Evolutionary conservation across 2,113 vertebrate species (phyloP).

Genomic region (Xenus cinereus): DNA sequence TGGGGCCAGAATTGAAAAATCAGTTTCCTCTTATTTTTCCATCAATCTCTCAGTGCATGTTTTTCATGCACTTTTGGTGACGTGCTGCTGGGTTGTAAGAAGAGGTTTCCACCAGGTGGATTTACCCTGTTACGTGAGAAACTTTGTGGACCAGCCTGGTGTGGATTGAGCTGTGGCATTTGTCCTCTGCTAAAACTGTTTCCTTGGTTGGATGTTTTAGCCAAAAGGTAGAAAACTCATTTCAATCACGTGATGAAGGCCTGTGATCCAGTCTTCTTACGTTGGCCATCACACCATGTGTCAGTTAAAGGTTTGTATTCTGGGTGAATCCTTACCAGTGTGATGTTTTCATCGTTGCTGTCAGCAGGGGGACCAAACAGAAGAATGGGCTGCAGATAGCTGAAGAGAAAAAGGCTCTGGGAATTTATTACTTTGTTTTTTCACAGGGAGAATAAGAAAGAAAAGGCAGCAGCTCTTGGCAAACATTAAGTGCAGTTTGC

Average conservation of each 20-base stretch:
- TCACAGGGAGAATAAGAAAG: neutral
- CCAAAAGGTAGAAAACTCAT: neutral
- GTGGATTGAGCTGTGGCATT: neutral
- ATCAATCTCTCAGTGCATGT: neutral
- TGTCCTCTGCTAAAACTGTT: neutral
- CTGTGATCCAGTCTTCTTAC: neutral
- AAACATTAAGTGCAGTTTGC: neutral
- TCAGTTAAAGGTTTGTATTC: neutral
- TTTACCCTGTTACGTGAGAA: neutral
- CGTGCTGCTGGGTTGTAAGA: neutral
- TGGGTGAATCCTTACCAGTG: neutral
- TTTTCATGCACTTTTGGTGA: neutral
- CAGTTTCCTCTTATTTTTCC: neutral
- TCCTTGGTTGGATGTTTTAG: neutral
- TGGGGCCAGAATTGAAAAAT: neutral
- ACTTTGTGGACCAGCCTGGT: neutral
- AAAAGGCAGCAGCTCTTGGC: neutral
- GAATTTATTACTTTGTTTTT: slow-evolving; percentile 1
- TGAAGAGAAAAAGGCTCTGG: neutral
- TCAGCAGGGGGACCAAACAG: neutral
- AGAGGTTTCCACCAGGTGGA: neutral
- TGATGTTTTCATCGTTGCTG: neutral
- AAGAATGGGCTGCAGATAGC: slow-evolving; percentile 14
- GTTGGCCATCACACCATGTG: neutral
- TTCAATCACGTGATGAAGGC: neutral